Conservation (phyloP, 1,140 invertebrate genomes). For the Penaeus chinensis region DNA sequence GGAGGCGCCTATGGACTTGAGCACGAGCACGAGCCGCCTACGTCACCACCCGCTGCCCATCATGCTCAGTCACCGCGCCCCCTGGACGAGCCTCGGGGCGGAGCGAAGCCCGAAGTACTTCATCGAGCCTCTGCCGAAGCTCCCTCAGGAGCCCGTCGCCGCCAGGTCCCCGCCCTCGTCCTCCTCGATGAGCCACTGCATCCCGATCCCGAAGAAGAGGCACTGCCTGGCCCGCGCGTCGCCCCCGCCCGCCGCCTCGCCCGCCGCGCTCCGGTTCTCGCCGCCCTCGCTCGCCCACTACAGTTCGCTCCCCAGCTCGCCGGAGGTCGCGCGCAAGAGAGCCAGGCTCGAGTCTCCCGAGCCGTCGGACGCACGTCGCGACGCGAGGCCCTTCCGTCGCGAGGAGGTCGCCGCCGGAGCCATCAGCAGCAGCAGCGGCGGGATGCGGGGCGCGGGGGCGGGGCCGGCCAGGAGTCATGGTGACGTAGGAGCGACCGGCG, state of each 20-base stretch:
- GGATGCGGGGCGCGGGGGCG: constrained; percentile 26
- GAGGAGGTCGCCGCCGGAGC: background rate
- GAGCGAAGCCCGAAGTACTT: background rate
- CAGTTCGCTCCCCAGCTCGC: background rate
- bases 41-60: background rate
- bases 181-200: background rate
- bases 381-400: background rate
- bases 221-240: background rate
- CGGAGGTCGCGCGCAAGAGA: constrained; percentile 34
- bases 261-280: background rate
- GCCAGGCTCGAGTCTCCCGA: constrained; percentile 30
- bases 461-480: constrained; percentile 27
- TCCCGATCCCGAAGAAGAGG: constrained; percentile 40
- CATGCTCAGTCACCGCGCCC: background rate
- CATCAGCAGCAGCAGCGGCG: constrained; percentile 16
- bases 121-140: background rate
- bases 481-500: constrained; percentile 34
- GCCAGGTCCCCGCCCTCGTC: background rate
- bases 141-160: background rate
- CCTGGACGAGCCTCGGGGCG: background rate
- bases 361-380: constrained; percentile 14
- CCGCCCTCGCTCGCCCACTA: background rate
- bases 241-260: background rate
- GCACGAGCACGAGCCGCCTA: constrained; percentile 2
- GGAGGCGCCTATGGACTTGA: constrained; percentile 47